Conservation (phyloP, 1,140 invertebrate genomes). For the Hydropsyche tenuis region DNA sequence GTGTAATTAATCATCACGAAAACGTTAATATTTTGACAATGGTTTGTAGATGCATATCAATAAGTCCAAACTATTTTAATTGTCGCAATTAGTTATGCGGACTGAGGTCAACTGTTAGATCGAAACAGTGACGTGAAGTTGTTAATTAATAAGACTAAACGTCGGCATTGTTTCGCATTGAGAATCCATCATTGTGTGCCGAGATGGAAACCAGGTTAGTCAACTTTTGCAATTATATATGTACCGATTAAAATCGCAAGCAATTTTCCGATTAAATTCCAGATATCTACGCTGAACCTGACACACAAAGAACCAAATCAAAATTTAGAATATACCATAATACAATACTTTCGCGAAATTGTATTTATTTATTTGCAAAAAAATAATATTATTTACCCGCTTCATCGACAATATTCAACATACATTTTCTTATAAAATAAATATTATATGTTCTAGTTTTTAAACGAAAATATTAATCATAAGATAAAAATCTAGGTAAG, state of each 20-base stretch:
- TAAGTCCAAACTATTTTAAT: too few relatives aligned
- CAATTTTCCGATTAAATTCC: constrained; percentile 1
- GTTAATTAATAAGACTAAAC: constrained; percentile 14
- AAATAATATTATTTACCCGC: neutral
- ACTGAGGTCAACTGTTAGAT: neutral
- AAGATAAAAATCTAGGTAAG: too few relatives aligned
- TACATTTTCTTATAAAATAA: too few relatives aligned
- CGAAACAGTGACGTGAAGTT: neutral
- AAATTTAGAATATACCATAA: too few relatives aligned
- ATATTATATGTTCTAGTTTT: too few relatives aligned
- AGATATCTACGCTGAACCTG: neutral
- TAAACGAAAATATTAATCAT: too few relatives aligned
- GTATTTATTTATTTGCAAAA: neutral
- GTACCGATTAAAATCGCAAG: neutral
- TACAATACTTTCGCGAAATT: neutral
- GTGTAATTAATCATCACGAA: too few relatives aligned
- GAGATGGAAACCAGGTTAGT: constrained; percentile 30
- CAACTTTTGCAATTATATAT: constrained; percentile 9
- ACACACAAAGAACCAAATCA: neutral
- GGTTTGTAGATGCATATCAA: too few relatives aligned
- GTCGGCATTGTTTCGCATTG: constrained; percentile 23
- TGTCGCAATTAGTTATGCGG: neutral
- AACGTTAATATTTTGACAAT: too few relatives aligned
- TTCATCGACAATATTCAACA: too few relatives aligned
- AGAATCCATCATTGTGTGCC: constrained; percentile 23